These are phyloP conservation scores for Chionomys nivalis DNA, from an alignment of 2,113 vertebrate species.

Conservation along the genomic window DNA sequence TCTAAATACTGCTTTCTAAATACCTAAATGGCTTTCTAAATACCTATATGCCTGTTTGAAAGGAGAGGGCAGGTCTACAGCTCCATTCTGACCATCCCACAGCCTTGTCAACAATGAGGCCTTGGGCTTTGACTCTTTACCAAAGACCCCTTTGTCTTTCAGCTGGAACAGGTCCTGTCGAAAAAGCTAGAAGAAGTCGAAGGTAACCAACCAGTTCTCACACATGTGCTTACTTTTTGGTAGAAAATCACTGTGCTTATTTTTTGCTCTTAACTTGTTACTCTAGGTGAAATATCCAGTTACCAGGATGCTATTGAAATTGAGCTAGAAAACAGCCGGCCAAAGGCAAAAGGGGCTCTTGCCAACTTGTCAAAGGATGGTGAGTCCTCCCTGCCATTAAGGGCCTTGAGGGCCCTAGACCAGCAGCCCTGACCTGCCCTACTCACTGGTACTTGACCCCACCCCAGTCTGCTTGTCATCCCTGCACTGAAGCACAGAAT, in stretches of 20 bases:
- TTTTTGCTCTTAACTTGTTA: constrained; percentile 30
- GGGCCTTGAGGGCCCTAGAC: too few species aligned
- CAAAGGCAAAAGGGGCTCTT: constrained; percentile 92
- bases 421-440: neutral
- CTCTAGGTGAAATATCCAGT: constrained; percentile 93
- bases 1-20: too few species aligned
- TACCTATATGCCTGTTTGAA: neutral
- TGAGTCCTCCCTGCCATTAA: constrained; percentile 74
- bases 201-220: constrained; percentile 86
- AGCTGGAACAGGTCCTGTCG: constrained; percentile 94
- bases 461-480: neutral
- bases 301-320: constrained; percentile 97
- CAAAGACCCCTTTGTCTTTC: constrained; percentile 42
- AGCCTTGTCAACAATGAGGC: neutral
- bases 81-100: neutral
- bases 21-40: neutral
- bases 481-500: neutral
- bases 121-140: neutral
- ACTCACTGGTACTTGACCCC: too few species aligned
- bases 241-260: constrained; percentile 10
- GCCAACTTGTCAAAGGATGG: constrained; percentile 90
- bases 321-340: constrained; percentile 92
- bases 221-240: neutral
- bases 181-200: constrained; percentile 94
- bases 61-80: neutral